phyloP scores from a whole-genome alignment of 1,140 invertebrate species.

The Drosophila willistoni region DNA sequence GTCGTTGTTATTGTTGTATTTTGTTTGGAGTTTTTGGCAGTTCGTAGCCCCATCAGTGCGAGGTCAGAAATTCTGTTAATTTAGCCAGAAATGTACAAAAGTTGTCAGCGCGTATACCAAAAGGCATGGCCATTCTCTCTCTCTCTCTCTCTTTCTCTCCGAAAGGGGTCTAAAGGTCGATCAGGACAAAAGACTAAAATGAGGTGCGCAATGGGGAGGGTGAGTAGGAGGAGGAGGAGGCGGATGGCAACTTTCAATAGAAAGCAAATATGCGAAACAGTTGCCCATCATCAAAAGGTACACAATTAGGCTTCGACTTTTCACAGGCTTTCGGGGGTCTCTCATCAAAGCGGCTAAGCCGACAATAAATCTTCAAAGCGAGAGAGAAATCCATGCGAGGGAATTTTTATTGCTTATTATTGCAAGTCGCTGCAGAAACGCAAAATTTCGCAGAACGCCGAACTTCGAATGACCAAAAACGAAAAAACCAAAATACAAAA shows the following conservation, averaged over 20 bases:
- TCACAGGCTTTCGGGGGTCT: slow-evolving; percentile 1
- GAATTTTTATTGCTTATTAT: slow-evolving; percentile 82
- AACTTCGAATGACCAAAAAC: slow-evolving; percentile 11
- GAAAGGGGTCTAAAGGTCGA: slow-evolving; percentile 56
- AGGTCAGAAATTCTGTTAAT: slow-evolving; percentile 81
- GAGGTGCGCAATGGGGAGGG: background rate
- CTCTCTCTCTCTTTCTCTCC: background rate
- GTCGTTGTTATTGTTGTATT: slow-evolving; percentile 47
- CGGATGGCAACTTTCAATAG: slow-evolving; percentile 41
- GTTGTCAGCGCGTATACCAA: slow-evolving; percentile 60
- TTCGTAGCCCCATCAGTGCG: slow-evolving; percentile 44
- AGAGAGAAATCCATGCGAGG: slow-evolving; percentile 67
- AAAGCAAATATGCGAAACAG: slow-evolving; percentile 77
- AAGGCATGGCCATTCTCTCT: slow-evolving; percentile 22
- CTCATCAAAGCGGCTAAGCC: slow-evolving; percentile 74
- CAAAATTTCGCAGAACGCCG: slow-evolving; percentile 48
- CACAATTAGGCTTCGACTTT: slow-evolving; percentile 66
- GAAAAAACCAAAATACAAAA: slow-evolving; percentile 11
- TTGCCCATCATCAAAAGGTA: slow-evolving; percentile 67
- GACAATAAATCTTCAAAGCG: slow-evolving; percentile 72
- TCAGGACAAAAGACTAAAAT: slow-evolving; percentile 17
- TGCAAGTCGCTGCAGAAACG: slow-evolving; percentile 31
- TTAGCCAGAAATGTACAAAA: slow-evolving; percentile 80
- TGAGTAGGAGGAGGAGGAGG: background rate
- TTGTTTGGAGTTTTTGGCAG: slow-evolving; percentile 37